Evolutionary conservation across 2,113 vertebrate species (phyloP), one percentile per base, ranked within the genome.

Genomic region (Microtus ochrogaster): DNA sequence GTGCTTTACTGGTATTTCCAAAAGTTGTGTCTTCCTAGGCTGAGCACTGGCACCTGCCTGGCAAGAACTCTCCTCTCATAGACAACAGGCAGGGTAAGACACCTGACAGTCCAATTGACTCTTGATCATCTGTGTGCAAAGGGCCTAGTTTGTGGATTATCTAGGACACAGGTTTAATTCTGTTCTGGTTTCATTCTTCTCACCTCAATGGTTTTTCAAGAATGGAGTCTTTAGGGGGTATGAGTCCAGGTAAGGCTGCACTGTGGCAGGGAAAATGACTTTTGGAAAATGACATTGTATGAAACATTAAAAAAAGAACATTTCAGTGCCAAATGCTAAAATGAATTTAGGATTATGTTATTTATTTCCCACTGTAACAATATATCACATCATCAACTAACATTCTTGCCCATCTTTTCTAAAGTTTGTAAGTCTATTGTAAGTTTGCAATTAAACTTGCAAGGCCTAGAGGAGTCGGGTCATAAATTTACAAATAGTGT

Each of bases 81-180:
- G 19, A 61, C 55, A 61, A 83, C 5, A 5, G 33, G 39, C 41
- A 82, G 58, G 70, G 61, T 58, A 81, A 95, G 79, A 91, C 65
- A 93, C 61, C 91, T 89, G 63, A 91, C 61, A 91, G 94, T 88
- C 90, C 92, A 96, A 94, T 96, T 95, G 94, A 96, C 94, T 97
- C 96, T 95, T 97, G 95, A 96, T 92, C 55, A 41, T 94, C 73
- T 90, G 66, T 55, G 66, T 81, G 47, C n/a, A 44, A 95, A 96
- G 83, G 84, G 65, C 92, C 90, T 78, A 33, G 88, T 95, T 96
- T 98, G 95, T 97, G 95, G 96, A 97, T 97, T 94, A 94, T 89
- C 92, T 91, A 47, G 85, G 77, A 87, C 58, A 47, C 91, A 84
- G 84, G 47, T 92, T 90, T 85, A 92, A 92, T 55, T 90, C n/a